Conservation (phyloP, 2,888 invertebrate species). For the Onchidella celtica region DNA sequence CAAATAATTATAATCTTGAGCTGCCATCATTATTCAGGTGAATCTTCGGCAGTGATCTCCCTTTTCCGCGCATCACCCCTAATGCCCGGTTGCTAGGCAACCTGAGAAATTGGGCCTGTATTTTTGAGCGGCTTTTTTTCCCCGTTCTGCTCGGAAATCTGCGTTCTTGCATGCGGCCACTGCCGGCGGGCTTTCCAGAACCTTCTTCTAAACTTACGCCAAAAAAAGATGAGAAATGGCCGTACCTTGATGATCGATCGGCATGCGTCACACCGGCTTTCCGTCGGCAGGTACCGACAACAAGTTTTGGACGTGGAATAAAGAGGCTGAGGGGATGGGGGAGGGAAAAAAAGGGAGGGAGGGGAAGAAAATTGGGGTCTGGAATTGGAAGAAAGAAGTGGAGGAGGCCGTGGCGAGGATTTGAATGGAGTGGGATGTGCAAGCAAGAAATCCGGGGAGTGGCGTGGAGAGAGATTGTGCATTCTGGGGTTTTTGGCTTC, state of each 20-base stretch:
- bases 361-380: background rate
- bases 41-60: background rate
- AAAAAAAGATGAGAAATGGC: slow-evolving; percentile 27
- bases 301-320: background rate
- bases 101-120: slow-evolving; percentile 32
- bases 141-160: slow-evolving; percentile 30
- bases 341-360: background rate
- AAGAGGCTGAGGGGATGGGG: background rate
- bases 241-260: slow-evolving; percentile 29
- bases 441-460: background rate
- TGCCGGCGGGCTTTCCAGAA: slow-evolving; percentile 29
- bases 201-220: slow-evolving; percentile 37
- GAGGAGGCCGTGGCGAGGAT: background rate
- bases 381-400: background rate
- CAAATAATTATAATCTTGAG: background rate
- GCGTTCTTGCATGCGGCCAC: slow-evolving; percentile 22
- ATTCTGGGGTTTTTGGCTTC: too few species aligned
- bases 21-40: background rate
- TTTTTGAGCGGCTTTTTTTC: slow-evolving; percentile 3
- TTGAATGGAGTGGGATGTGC: background rate
- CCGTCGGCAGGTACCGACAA: slow-evolving; percentile 12
- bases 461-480: too few species aligned
- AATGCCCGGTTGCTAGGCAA: slow-evolving; percentile 31
- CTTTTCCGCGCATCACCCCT: background rate
- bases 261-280: slow-evolving; percentile 13